phyloP scores from a whole-genome alignment of 2,113 vertebrate genomes.

The Pteronura brasiliensis region DNA sequence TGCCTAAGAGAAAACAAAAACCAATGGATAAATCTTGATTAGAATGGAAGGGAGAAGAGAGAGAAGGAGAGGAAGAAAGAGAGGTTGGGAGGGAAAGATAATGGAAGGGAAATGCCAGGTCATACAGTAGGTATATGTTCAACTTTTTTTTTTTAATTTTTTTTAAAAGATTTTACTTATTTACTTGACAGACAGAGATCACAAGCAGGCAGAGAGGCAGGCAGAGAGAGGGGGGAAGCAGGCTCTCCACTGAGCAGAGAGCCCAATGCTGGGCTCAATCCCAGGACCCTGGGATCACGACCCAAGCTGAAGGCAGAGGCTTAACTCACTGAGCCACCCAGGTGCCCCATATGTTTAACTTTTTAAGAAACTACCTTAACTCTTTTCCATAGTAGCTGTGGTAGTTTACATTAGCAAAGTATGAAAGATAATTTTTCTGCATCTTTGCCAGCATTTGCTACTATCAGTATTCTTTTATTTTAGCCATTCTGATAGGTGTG shows the following conservation, averaged over 20 bases:
- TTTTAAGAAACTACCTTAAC: not conserved
- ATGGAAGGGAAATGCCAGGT: too few species aligned
- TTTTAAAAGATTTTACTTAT: too few species aligned
- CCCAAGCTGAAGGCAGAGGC: too few species aligned
- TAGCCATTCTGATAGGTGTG: not conserved
- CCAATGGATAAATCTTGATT: not conserved
- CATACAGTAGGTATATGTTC: accelerated
- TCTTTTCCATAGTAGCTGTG: not conserved
- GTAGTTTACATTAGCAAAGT: not conserved
- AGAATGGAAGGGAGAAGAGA: not conserved
- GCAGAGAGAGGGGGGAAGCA: too few species aligned
- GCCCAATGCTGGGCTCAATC: too few species aligned
- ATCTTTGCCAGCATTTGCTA: not conserved
- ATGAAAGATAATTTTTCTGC: not conserved
- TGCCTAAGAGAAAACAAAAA: not conserved
- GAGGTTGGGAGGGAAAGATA: not conserved
- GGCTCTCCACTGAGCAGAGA: too few species aligned
- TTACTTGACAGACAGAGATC: too few species aligned
- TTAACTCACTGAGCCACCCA: too few species aligned
- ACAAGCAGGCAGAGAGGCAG: too few species aligned
- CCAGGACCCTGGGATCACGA: too few species aligned
- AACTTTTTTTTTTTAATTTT: not conserved
- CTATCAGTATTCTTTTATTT: not conserved
- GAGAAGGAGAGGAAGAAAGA: not conserved
- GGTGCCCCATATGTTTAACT: not conserved